These are phyloP conservation scores for Lates calcarifer DNA, from an alignment of 2,113 vertebrate genomes.

Conservation along the genomic window DNA sequence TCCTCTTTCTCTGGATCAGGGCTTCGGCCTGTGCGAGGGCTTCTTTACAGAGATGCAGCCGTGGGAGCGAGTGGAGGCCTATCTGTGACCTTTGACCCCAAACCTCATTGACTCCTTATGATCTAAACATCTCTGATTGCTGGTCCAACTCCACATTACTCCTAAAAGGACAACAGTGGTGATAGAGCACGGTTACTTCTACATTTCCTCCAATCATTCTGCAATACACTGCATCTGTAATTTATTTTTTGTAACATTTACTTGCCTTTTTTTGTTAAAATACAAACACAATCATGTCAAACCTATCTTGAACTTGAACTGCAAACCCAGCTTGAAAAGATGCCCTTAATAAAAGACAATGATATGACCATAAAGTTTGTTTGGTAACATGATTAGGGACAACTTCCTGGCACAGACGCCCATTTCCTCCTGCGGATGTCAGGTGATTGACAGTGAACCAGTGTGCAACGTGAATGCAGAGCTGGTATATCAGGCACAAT, in stretches of 20 bases:
- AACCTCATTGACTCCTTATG: slow-evolving; percentile 33
- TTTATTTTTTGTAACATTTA: slow-evolving; percentile 21
- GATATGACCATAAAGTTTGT: not conserved
- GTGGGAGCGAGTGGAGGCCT: slow-evolving; percentile 84
- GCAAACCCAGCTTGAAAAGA: not conserved
- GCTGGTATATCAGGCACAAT: slow-evolving; percentile 1
- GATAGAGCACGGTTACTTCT: not conserved
- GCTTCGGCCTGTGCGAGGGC: slow-evolving; percentile 84
- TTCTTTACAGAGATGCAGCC: slow-evolving; percentile 87
- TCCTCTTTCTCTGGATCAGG: slow-evolving; percentile 82
- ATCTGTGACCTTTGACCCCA: slow-evolving; percentile 79
- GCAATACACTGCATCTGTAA: slow-evolving; percentile 9
- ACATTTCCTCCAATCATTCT: slow-evolving; percentile 25
- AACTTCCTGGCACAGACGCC: slow-evolving; percentile 6
- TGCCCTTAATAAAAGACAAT: slow-evolving; percentile 4
- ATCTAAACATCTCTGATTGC: slow-evolving; percentile 17
- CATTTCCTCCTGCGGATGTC: slow-evolving; percentile 10
- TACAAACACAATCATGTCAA: not conserved
- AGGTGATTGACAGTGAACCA: slow-evolving; percentile 23
- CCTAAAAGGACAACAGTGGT: slow-evolving; percentile 11
- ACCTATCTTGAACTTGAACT: slow-evolving; percentile 10
- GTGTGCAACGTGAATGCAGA: not conserved
- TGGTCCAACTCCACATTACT: slow-evolving; percentile 1
- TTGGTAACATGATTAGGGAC: not conserved
- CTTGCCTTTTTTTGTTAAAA: not conserved